Base-by-base conservation (phyloP, 2,888 invertebrate genomes). In the Nymphalis polychloros region DNA sequence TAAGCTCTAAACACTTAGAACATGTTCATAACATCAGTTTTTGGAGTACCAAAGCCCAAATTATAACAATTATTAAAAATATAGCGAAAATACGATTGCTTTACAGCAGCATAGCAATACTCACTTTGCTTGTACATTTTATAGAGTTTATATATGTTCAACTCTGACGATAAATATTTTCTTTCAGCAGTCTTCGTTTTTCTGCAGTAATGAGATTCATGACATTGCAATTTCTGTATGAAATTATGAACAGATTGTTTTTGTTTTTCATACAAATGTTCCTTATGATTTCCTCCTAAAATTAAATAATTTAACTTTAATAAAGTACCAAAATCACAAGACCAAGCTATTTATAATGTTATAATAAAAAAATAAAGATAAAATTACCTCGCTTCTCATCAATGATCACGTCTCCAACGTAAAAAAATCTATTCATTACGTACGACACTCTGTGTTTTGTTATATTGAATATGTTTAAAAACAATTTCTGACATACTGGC, bases 221-320 rank as follows among this genome's bases (percentile, higher is more conserved):
- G 55, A 67, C 73, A 72, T 66, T 61, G 47, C 16, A 78, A 68
- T 65, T 63, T 77, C 70, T 70, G 63, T 66, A 79, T 76, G 72
- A 75, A 79, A 20, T 65, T 63, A 41, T 74, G 77, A 59, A 79
- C 72, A 50, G 76, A 73, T 20, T 72, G 63, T 72, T 70, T 77
- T 67, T 71, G 71, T 20, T 70, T 67, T 27, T 57, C 53, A 71
- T 71, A 65, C 59, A 66, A 73, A 8, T 13, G 23, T 13, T 20
- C 16, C 20, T 52, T 52, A 8, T 23, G 52, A 73, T 73, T 67
- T 50, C 72, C 72, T n/a, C 62, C 66, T 35, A 35, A 8, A 35
- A 35, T 8, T 35, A 35, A 35, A 41, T 66, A 59, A 73, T 60
- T 71, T 69, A 63, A 71, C 47, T 66, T 50, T 50, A 50, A 20